Percentiles rank a stretch among this genome's conserved stretches.
These are phyloP conservation scores for Tarsius wallacei DNA, from an alignment of 2,797 vertebrate species.

Conservation along the genomic window DNA sequence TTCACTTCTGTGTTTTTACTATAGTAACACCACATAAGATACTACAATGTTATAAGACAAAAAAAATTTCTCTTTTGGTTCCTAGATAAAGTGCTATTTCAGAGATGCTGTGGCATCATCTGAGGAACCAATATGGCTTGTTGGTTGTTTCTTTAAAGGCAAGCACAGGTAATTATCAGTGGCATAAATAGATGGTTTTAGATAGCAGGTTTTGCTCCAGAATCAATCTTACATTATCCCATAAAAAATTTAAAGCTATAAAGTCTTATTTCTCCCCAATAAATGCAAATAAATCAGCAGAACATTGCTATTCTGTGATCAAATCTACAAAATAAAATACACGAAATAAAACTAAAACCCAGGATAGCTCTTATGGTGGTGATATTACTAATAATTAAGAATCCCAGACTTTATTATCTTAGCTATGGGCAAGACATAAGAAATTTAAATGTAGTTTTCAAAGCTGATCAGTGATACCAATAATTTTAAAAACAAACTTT, in stretches of 20 bases:
- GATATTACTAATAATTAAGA: slow-evolving; percentile 73
- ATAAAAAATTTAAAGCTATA: slow-evolving; percentile 57
- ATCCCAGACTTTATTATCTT: slow-evolving; percentile 59
- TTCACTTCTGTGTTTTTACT: neutral
- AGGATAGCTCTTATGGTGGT: slow-evolving; percentile 59
- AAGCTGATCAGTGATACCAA: slow-evolving; percentile 61
- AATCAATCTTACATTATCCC: slow-evolving; percentile 41
- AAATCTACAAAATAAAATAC: slow-evolving; percentile 77
- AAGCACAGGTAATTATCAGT: neutral
- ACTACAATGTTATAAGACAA: neutral
- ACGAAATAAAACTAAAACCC: slow-evolving; percentile 71
- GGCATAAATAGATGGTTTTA: slow-evolving; percentile 76
- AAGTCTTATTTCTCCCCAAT: neutral
- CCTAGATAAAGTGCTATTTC: slow-evolving; percentile 23
- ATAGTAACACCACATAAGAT: neutral
- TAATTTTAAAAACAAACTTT: slow-evolving; percentile 21
- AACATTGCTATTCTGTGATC: slow-evolving; percentile 76
- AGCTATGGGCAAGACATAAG: slow-evolving; percentile 38
- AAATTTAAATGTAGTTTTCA: slow-evolving; percentile 54
- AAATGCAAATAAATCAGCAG: slow-evolving; percentile 68
- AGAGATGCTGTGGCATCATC: slow-evolving; percentile 36
- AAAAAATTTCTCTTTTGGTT: slow-evolving; percentile 58
- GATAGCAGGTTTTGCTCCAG: slow-evolving; percentile 63
- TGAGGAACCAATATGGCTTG: slow-evolving; percentile 57
- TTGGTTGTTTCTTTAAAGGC: neutral